Base-by-base conservation (phyloP, 2,888 invertebrate genomes). In the Brachylomia viminalis region DNA sequence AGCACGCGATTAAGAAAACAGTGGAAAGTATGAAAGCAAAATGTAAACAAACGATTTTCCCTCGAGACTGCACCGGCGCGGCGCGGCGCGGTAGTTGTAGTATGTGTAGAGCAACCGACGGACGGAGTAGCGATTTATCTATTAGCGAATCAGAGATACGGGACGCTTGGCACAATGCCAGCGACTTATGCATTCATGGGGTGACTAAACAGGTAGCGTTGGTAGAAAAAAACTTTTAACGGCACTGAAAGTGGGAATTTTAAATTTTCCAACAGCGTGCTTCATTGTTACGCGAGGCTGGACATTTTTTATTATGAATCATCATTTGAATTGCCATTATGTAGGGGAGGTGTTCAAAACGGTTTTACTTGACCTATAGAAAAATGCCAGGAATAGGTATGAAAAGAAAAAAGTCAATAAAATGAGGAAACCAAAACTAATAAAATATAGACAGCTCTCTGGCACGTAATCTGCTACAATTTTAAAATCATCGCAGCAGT, bases 91-190 rank as follows among this genome's bases (percentile, higher is more conserved):
- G 78, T 77, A 74, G 59, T 72, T 71, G 75, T 83, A 75, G 67
- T 77, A 59, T 73, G 77, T 73, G 75, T 84, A 82, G 79, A 83
- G 81, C 85, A 71, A 83, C 80, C 77, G 77, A 84, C 88, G 88
- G 87, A 81, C 80, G 71, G 78, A 79, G 86, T 84, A 82, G 87
- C 88, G 91, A 92, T 92, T 91, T 93, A 93, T 93, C 93, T 93
- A 92, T 92, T 92, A 93, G 89, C 80, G 87, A 92, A 93, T 93
- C 93, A 91, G 89, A 91, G 92, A 92, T 91, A 91, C 87, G 88
- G 83, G 79, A 77, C 75, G 78, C 82, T 75, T 92, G 92, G 93
- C 91, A 83, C 87, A 83, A 83, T 83, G 91, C 92, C 92, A 92
- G 66, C 77, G 82, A 86, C 90, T 91, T 88, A 83, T 87, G 90